Evolutionary conservation across 2,888 invertebrate species (phyloP).

Genomic region (Ophion slaviceki): DNA sequence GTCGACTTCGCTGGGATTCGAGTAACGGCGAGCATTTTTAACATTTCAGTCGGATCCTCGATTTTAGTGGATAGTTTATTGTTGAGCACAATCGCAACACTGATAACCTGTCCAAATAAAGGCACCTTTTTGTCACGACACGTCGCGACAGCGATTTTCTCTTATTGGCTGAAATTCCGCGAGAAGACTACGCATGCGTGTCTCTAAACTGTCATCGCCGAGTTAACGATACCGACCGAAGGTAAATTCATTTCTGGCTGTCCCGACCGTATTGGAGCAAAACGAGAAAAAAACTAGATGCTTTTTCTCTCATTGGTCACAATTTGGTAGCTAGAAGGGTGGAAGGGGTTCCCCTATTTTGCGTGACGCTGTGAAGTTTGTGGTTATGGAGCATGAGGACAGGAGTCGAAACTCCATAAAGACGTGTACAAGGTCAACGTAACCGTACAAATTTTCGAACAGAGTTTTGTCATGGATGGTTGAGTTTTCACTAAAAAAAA

Average conservation of each 20-base stretch:
- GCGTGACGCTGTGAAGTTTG: too few relatives aligned
- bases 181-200: background rate
- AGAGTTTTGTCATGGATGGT: too few relatives aligned
- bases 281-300: too few relatives aligned
- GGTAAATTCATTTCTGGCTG: background rate
- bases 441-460: too few relatives aligned
- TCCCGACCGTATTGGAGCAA: too few relatives aligned
- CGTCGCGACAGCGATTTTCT: background rate
- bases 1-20: slow-evolving; percentile 18
- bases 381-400: too few relatives aligned
- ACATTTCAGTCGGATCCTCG: background rate
- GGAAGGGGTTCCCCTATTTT: too few relatives aligned
- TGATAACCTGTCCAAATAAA: background rate
- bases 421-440: too few relatives aligned
- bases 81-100: background rate
- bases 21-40: slow-evolving; percentile 23
- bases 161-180: background rate
- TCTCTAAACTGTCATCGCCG: background rate
- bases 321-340: too few relatives aligned
- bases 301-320: too few relatives aligned
- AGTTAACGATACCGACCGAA: background rate
- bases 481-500: too few relatives aligned
- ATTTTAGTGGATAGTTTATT: background rate
- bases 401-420: too few relatives aligned
- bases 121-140: background rate